phyloP scores from a whole-genome alignment of 2,113 vertebrate genomes.

The Peucedramus taeniatus region DNA sequence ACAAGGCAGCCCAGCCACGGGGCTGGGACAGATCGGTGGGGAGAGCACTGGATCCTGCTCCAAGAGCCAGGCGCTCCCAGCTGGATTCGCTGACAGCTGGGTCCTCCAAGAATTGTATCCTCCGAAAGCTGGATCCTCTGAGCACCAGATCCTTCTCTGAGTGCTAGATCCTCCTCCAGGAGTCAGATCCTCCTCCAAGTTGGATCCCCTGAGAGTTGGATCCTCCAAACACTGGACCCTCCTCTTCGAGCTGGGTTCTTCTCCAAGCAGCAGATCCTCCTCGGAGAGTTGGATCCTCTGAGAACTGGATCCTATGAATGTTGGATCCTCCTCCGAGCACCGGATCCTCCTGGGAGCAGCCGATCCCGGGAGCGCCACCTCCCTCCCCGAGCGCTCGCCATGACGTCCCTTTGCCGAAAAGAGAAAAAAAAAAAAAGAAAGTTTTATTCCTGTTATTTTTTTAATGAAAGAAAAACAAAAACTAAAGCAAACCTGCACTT shows the following conservation, averaged over 20 bases:
- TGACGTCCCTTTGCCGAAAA: slow-evolving; percentile 71
- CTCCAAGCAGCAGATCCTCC: not conserved
- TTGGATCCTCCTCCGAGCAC: not conserved
- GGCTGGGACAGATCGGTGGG: not conserved
- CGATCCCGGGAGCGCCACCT: not conserved
- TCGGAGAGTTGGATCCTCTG: not conserved
- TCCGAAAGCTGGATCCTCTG: not conserved
- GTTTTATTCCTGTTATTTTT: slow-evolving; percentile 79
- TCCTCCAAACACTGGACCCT: not conserved
- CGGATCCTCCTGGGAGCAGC: not conserved
- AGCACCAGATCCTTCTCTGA: not conserved
- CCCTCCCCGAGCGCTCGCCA: not conserved
- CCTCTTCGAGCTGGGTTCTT: not conserved
- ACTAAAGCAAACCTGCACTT: slow-evolving; percentile 76
- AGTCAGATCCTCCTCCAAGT: not conserved
- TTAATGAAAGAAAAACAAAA: slow-evolving; percentile 74
- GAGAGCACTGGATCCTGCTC: not conserved
- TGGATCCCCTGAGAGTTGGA: not conserved
- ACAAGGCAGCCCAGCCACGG: accelerated
- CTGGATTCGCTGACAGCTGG: not conserved
- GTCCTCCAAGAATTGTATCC: not conserved
- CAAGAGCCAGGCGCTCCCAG: not conserved
- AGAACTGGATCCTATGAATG: not conserved
- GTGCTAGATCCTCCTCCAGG: not conserved
- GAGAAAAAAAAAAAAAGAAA: slow-evolving; percentile 49